Conservation (phyloP, 2,113 vertebrate species). For the Perccottus glenii region DNA sequence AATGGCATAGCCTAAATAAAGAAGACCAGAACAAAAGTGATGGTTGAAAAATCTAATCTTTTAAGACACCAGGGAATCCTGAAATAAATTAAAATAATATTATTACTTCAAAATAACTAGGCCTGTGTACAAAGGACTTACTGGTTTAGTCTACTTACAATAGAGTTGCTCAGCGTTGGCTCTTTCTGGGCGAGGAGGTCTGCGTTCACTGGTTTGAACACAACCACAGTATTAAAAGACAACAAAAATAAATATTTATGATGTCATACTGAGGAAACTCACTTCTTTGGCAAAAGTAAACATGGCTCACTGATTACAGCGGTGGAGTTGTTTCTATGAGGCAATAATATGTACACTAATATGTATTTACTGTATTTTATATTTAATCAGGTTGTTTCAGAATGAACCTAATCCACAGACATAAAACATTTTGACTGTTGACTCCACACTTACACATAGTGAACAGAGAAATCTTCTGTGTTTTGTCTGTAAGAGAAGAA, state of each 20-base stretch:
- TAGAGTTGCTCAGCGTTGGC: not conserved
- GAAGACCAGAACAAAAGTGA: too few species aligned
- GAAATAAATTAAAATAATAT: slow-evolving; percentile 4
- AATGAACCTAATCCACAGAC: too few species aligned
- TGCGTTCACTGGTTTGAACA: slow-evolving; percentile 26
- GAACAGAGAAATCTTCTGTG: too few species aligned
- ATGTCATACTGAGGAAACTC: not conserved
- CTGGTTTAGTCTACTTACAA: not conserved
- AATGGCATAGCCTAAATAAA: too few species aligned
- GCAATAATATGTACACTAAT: not conserved
- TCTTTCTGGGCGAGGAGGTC: too few species aligned
- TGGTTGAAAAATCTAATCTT: slow-evolving; percentile 12
- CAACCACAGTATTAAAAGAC: not conserved
- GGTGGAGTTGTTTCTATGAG: slow-evolving; percentile 10
- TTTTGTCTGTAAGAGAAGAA: too few species aligned
- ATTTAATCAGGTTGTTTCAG: too few species aligned
- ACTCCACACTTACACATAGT: too few species aligned
- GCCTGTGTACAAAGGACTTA: not conserved
- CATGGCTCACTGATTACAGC: slow-evolving; percentile 11
- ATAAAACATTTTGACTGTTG: too few species aligned
- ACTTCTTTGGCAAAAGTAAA: slow-evolving; percentile 42
- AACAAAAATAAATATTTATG: not conserved
- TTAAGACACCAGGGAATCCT: slow-evolving; percentile 15
- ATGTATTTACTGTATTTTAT: too few species aligned
- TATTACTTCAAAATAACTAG: too few species aligned